Evolutionary conservation across 2,113 vertebrate species (phyloP).

Genomic region (Nesospiza acunhae): DNA sequence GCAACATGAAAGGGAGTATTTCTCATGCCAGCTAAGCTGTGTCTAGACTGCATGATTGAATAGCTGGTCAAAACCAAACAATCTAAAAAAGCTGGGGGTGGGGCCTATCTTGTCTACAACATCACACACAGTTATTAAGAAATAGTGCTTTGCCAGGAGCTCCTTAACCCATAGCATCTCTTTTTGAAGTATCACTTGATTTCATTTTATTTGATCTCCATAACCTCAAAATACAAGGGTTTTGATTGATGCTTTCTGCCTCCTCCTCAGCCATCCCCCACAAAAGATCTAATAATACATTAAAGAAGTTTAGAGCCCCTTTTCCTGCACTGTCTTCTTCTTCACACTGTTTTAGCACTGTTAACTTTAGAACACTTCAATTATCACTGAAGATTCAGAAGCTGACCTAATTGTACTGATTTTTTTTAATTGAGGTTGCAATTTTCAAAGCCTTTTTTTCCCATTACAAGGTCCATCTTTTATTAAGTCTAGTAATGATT

Average conservation of each 20-base stretch:
- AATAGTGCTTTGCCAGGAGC: not conserved
- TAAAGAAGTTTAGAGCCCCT: not conserved
- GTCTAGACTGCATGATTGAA: not conserved
- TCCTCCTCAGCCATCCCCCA: not conserved
- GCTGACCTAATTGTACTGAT: not conserved
- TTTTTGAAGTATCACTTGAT: not conserved
- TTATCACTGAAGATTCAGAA: not conserved
- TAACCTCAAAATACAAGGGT: not conserved
- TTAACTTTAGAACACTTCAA: not conserved
- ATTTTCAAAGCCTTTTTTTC: not conserved
- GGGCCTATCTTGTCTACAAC: not conserved
- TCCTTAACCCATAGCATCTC: not conserved
- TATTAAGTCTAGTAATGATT: not conserved
- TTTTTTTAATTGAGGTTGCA: not conserved
- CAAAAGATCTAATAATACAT: not conserved
- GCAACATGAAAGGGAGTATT: not conserved
- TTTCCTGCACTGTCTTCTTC: not conserved
- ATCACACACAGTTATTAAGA: not conserved
- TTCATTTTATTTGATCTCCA: not conserved
- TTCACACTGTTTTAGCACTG: not conserved
- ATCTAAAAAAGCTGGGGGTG: accelerated
- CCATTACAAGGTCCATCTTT: not conserved
- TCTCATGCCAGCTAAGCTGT: not conserved
- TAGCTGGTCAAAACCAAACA: not conserved
- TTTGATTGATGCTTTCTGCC: not conserved